Conservation (phyloP, 1,140 invertebrate genomes). For the Mercenaria mercenaria region DNA sequence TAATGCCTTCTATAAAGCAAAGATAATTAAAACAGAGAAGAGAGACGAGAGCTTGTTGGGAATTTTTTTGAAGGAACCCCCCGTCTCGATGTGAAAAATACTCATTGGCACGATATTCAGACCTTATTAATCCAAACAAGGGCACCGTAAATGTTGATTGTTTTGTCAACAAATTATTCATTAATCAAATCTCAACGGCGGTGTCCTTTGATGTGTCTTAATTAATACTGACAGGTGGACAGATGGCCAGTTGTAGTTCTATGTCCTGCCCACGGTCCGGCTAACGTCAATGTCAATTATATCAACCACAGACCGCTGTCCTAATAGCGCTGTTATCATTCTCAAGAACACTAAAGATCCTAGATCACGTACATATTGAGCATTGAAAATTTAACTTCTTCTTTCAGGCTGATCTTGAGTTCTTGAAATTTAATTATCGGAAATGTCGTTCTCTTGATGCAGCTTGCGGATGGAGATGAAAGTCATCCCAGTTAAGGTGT, state of each 20-base stretch:
- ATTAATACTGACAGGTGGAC: conserved; percentile 37
- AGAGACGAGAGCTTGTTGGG: too few species aligned
- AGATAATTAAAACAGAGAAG: too few species aligned
- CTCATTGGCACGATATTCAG: background rate
- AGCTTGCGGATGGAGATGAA: too few species aligned
- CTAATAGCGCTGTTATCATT: background rate
- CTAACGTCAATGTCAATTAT: conserved; percentile 24
- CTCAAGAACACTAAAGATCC: too few species aligned
- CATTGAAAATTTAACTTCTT: too few species aligned
- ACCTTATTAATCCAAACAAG: background rate
- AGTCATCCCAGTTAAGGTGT: too few species aligned
- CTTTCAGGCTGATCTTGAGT: too few species aligned
- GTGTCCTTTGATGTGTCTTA: conserved; percentile 36
- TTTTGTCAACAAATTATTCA: conserved; percentile 49
- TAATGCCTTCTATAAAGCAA: too few species aligned
- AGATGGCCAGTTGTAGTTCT: conserved; percentile 19
- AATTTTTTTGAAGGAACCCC: too few species aligned
- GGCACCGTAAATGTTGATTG: conserved; percentile 15
- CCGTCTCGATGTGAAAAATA: background rate
- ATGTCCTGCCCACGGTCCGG: conserved; percentile 8
- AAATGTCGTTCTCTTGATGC: too few species aligned
- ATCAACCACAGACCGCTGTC: background rate
- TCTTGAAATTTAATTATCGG: too few species aligned
- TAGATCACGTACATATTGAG: too few species aligned
- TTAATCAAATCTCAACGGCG: conserved; percentile 43